Percentiles rank a stretch among this genome's conserved stretches.
phyloP scores from a whole-genome alignment of 2,888 invertebrate species.

The Athalia rosae region DNA sequence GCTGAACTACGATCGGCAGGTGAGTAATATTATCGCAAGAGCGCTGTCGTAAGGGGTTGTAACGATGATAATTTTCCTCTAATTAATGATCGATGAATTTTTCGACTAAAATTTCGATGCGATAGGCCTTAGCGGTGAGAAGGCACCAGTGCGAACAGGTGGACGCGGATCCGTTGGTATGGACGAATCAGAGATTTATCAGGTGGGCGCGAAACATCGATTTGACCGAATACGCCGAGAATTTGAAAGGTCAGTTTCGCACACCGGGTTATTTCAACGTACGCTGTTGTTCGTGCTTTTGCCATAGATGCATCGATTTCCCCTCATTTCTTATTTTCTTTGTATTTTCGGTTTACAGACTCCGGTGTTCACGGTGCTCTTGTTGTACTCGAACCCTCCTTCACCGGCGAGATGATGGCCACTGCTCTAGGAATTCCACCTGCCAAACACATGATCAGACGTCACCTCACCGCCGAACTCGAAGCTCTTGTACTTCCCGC shows the following conservation, averaged over 20 bases:
- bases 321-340: neutral
- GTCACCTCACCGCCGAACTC: constrained; percentile 93
- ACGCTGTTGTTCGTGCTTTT: too few relatives aligned
- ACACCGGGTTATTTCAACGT: constrained; percentile 15
- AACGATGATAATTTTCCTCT: neutral
- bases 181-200: constrained; percentile 96
- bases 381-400: constrained; percentile 94
- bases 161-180: constrained; percentile 94
- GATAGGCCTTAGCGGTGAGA: constrained; percentile 88
- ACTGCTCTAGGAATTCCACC: constrained; percentile 94
- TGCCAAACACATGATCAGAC: constrained; percentile 93
- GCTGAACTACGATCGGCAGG: constrained; percentile 94
- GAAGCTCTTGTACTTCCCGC: constrained; percentile 94
- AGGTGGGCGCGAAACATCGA: constrained; percentile 96
- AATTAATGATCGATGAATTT: neutral
- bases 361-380: constrained; percentile 97
- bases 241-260: constrained; percentile 84
- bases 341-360: constrained; percentile 75
- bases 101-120: constrained; percentile 51
- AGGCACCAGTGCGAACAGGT: constrained; percentile 91
- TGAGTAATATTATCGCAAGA: constrained; percentile 67
- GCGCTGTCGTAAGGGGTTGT: neutral
- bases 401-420: constrained; percentile 96
- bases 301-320: neutral
- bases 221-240: constrained; percentile 94